phyloP scores from a whole-genome alignment of 2,113 vertebrate genomes.

The Leucopsar rothschildi region DNA sequence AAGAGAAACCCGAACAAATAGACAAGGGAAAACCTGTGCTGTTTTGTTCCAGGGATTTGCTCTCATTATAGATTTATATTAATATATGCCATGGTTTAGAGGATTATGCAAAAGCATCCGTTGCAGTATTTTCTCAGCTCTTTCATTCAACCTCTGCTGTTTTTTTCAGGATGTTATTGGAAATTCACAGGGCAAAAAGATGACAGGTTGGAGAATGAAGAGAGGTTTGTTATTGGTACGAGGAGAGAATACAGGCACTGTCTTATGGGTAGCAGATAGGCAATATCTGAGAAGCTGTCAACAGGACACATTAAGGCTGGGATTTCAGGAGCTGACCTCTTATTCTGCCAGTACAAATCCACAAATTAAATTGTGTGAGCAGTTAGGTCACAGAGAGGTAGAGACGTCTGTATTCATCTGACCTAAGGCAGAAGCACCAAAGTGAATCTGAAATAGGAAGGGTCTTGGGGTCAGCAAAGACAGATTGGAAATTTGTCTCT shows the following conservation, averaged over 20 bases:
- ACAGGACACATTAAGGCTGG: neutral
- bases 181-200: slow-evolving; percentile 4
- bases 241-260: neutral
- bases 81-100: neutral
- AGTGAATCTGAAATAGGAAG: neutral
- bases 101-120: neutral
- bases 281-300: slow-evolving; percentile 54
- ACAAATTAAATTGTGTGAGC: slow-evolving; percentile 59
- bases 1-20: slow-evolving; percentile 45
- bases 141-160: neutral
- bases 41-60: neutral
- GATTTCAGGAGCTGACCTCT: slow-evolving; percentile 46
- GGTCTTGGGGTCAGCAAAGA: slow-evolving; percentile 15
- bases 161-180: neutral
- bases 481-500: slow-evolving; percentile 38
- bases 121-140: neutral
- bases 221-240: slow-evolving; percentile 2
- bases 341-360: slow-evolving; percentile 28
- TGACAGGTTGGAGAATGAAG: slow-evolving; percentile 28
- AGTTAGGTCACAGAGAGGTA: slow-evolving; percentile 15
- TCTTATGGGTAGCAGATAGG: slow-evolving; percentile 10
- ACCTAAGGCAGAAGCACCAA: neutral
- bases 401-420: neutral
- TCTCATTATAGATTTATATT: neutral
- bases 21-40: slow-evolving; percentile 26